phyloP scores from a whole-genome alignment of 2,113 vertebrate species.

The Alouatta palliata region DNA sequence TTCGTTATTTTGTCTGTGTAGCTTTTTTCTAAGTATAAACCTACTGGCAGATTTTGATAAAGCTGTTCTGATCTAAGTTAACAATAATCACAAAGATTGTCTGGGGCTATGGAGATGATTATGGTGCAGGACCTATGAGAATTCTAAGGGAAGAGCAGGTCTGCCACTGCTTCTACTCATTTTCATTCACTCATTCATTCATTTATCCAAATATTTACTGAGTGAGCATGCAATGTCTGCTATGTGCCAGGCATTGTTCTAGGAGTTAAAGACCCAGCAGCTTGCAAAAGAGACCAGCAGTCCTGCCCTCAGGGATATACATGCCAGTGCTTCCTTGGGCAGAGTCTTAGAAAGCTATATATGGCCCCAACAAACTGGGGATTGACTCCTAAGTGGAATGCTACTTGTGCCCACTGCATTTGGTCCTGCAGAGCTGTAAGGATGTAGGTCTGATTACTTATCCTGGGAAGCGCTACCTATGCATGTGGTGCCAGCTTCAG shows the following conservation, averaged over 20 bases:
- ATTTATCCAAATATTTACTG: background rate
- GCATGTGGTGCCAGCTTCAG: background rate
- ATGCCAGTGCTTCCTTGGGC: background rate
- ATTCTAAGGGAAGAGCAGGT: background rate
- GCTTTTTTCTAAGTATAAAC: constrained; percentile 22
- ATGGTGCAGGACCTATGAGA: background rate
- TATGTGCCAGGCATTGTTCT: background rate
- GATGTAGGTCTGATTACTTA: background rate
- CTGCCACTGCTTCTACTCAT: background rate
- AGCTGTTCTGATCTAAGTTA: background rate
- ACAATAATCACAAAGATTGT: background rate
- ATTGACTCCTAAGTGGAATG: background rate
- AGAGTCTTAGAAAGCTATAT: background rate
- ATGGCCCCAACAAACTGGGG: too few species aligned
- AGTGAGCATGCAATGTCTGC: background rate
- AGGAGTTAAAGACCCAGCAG: background rate
- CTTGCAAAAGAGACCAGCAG: background rate
- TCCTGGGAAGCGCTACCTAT: background rate
- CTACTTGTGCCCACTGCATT: background rate
- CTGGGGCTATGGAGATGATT: background rate
- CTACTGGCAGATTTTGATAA: background rate
- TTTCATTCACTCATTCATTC: background rate
- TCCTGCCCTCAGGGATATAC: background rate
- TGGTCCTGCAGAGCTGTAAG: background rate
- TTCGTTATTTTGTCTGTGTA: background rate